These are phyloP conservation scores for Brassicogethes aeneus DNA, from an alignment of 2,888 invertebrate genomes.

Conservation along the genomic window DNA sequence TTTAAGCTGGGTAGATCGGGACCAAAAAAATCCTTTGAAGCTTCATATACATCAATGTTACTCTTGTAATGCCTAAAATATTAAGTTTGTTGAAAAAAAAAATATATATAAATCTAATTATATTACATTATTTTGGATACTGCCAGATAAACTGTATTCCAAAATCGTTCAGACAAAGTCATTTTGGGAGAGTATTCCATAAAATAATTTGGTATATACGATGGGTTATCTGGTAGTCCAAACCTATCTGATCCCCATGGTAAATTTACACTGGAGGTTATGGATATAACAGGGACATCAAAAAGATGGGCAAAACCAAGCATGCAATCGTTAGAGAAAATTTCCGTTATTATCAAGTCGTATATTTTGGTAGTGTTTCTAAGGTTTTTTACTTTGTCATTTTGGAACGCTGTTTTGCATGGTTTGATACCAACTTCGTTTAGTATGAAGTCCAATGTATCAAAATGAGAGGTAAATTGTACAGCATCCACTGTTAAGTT, in stretches of 20 bases:
- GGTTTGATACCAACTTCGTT: constrained; percentile 7
- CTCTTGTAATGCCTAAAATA: no score
- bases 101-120: no score
- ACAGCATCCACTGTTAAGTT: constrained; percentile 17
- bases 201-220: constrained; percentile 49
- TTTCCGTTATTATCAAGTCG: constrained; percentile 46
- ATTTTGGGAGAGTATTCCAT: constrained; percentile 45
- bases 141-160: constrained; percentile 33
- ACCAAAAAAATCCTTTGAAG: constrained; percentile 46
- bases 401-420: constrained; percentile 26
- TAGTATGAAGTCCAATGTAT: constrained; percentile 10
- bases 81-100: no score
- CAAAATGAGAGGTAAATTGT: constrained; percentile 1
- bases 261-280: constrained; percentile 47
- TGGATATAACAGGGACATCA: constrained; percentile 47
- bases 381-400: constrained; percentile 20
- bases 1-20: constrained; percentile 40
- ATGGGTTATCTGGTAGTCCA: constrained; percentile 50
- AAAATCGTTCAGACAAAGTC: constrained; percentile 45
- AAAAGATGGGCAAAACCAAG: constrained; percentile 50
- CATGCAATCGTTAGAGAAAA: constrained; percentile 53
- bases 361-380: constrained; percentile 18
- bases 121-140: not conserved
- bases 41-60: no score
- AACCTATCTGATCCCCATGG: constrained; percentile 49